These are phyloP conservation scores for Nymphalis urticae DNA, from an alignment of 2,888 invertebrate species.

Conservation along the genomic window DNA sequence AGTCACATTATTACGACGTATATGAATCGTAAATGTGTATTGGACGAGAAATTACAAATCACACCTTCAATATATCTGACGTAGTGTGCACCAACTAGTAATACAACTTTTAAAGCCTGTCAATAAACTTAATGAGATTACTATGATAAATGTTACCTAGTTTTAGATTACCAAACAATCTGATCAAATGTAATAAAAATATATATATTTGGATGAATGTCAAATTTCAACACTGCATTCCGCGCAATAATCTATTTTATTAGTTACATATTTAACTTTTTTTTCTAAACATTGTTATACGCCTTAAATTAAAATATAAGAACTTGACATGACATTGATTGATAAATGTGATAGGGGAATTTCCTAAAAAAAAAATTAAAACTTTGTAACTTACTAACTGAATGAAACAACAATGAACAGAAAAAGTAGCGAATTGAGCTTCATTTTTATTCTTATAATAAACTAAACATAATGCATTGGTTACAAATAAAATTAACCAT, in stretches of 20 bases:
- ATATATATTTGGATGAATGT: no score
- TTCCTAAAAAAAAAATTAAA: background rate
- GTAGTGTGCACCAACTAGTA: background rate
- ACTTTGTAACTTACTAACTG: background rate
- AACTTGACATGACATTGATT: background rate
- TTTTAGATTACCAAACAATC: background rate
- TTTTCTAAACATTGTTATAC: no score
- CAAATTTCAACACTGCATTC: no score
- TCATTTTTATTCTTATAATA: background rate
- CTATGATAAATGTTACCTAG: constrained; percentile 15
- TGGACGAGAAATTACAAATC: background rate
- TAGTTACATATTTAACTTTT: no score
- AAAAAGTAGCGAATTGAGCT: background rate
- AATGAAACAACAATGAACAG: background rate
- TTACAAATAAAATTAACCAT: background rate
- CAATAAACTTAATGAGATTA: constrained; percentile 21
- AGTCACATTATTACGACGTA: background rate
- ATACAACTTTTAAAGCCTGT: constrained; percentile 5
- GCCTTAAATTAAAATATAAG: no score
- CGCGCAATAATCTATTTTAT: no score
- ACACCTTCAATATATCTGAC: background rate
- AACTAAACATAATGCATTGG: background rate
- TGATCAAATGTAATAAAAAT: no score
- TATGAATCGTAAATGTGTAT: background rate
- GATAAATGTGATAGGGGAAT: background rate